Evolutionary conservation across 1,140 invertebrate genomes (phyloP), one percentile per base, ranked within the genome.

Genomic region (Cryptotermes secundus): DNA sequence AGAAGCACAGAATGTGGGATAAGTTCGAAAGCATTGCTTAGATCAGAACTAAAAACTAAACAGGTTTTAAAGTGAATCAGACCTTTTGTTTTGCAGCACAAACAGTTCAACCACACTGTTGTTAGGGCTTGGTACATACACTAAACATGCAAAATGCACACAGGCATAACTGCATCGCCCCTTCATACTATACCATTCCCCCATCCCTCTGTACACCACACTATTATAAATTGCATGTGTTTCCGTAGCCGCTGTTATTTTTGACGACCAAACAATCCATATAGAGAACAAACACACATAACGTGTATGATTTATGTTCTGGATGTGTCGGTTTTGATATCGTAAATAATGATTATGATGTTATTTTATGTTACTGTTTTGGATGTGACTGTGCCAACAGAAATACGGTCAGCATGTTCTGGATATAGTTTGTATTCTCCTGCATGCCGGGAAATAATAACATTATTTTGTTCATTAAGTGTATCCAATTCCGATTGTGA

Each of bases 261-360:
- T 72, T 31, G 59, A 72, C 59, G 59, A n/a, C 59, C 59, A 31
- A 3, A 72, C 59, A 72, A 72, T 72, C n/a, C 59, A 31, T 65
- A 65, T 31, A 72, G 59, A 72, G 14, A 72, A 72, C 59, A 72
- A 72, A 72, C 59, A 72, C 59, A n/a, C 59, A 31, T 72, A 72
- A 72, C 19, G 14, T 72, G n/a, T 72, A 14, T 72, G 59, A 72
- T 72, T 72, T 72, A 72, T 72, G 59, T 31, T 72, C 26, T n/a
- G 59, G 26, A 7, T 4, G 59, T 31, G 59, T 26, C 59, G 59
- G 59, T 72, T 72, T 72, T 72, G 59, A 7, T 72, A 72, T n/a
- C 59, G 59, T 72, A 72, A 72, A 72, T 72, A 72, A 72, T 72
- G 59, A 72, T 72, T 72, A 72, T 72, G 59, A 72, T 72, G 59